Evolutionary conservation across 2,797 vertebrate genomes (phyloP), one percentile per base, ranked within the genome.

Genomic region (Hoplostethus atlanticus): DNA sequence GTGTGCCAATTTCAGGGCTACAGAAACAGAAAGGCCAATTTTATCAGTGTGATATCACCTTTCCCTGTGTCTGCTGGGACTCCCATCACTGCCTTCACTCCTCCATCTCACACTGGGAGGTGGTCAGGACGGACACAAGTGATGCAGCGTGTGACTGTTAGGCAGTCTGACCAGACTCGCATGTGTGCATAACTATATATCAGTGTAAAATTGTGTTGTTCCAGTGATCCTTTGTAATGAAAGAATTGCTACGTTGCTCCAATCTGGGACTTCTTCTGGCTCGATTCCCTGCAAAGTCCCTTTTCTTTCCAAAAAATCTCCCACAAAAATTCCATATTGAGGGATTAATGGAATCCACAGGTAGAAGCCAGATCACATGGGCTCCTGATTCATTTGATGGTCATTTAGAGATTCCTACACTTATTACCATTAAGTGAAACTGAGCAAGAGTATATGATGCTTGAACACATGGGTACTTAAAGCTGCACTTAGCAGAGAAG

Each of bases 21-120:
- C 68, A 85, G 81, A 85, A 85, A 78, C 73, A 61, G 72, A 86
- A 75, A 81, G 72, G 66, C 65, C 83, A 84, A 51, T 81, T 84
- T 88, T 76, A 85, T 81, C 77, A 42, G 71, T 68, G 76, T 66
- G 79, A 85, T 79, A 68, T 78, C 83, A 86, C 79, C 77, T 76
- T 51, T 16, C 3, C 25, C 63, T 3, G 30, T 5, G 44, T 71
- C 70, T 80, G 76, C 53, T 21, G 42, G 36, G 67, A 62, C 31
- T n/a, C 25, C 55, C 9, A 5, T 36, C 5, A 21, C 38, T 51
- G 54, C 56, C 64, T 80, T 82, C 68, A 38, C 77, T 80, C 77
- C 80, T 75, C 51, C 61, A 64, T 51, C 79, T 76, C 65, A 53
- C 51, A 65, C 72, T 53, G 82, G 61, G 44, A 72, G 58, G 31